Percentiles rank a stretch among this genome's conserved stretches.
These are phyloP conservation scores for Drosophila tsacasi DNA, from an alignment of 1,140 invertebrate species.

Conservation along the genomic window DNA sequence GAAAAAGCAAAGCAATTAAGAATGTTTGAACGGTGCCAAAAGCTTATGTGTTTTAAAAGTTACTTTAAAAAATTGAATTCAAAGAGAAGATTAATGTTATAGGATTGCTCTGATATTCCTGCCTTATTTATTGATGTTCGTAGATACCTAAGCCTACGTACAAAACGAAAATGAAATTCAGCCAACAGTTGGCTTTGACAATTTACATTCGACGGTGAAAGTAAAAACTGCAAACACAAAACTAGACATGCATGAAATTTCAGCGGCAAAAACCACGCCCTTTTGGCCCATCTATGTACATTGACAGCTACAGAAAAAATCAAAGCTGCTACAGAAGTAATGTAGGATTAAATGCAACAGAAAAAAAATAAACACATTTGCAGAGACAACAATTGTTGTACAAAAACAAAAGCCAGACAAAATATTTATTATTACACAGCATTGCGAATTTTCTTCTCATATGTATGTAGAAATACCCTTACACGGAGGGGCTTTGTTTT, in stretches of 20 bases:
- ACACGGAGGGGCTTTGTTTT: slow-evolving; percentile 23
- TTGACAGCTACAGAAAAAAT: slow-evolving; percentile 54
- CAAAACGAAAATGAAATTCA: slow-evolving; percentile 28
- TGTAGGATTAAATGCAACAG: slow-evolving; percentile 74
- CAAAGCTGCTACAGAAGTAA: slow-evolving; percentile 77
- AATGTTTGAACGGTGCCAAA: background rate
- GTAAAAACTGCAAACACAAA: slow-evolving; percentile 58
- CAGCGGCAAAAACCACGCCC: slow-evolving; percentile 43
- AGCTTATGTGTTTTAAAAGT: background rate
- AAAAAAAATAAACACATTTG: slow-evolving; percentile 30
- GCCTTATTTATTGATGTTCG: background rate
- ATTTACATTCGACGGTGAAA: slow-evolving; percentile 63
- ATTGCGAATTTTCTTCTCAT: slow-evolving; percentile 55
- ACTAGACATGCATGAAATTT: slow-evolving; percentile 69
- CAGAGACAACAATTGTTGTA: slow-evolving; percentile 33
- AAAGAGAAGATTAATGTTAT: background rate
- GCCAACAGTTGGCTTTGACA: slow-evolving; percentile 30
- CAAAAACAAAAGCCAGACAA: slow-evolving; percentile 68
- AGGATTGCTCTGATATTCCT: background rate
- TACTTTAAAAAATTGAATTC: background rate
- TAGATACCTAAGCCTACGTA: slow-evolving; percentile 11
- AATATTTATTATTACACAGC: slow-evolving; percentile 81
- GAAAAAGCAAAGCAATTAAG: background rate
- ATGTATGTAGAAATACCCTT: slow-evolving; percentile 34
- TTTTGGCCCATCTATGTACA: slow-evolving; percentile 67